Conservation (phyloP, 2,888 invertebrate species). For the Mycalesis mineus region DNA sequence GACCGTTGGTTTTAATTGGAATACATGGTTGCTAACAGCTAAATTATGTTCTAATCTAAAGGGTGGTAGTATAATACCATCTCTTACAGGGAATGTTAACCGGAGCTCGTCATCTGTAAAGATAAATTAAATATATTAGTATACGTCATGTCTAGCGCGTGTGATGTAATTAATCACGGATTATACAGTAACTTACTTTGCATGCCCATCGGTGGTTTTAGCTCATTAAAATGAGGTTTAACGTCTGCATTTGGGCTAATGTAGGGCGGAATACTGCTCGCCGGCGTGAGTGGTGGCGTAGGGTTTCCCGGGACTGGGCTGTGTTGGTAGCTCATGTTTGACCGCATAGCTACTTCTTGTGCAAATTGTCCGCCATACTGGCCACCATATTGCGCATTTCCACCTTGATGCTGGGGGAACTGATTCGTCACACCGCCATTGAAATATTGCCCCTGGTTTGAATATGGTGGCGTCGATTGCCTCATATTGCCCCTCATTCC, state of each 20-base stretch:
- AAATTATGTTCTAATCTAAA: conserved; percentile 98
- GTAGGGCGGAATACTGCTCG: conserved; percentile 94
- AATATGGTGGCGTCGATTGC: conserved; percentile 83
- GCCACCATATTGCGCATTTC: conserved; percentile 69
- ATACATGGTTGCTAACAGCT: conserved; percentile 98
- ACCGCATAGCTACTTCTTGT: conserved; percentile 84
- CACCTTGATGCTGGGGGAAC: conserved; percentile 70
- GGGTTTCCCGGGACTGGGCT: conserved; percentile 98
- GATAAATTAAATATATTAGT: conserved; percentile 19
- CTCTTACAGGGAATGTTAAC: conserved; percentile 97
- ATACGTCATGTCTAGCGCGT: background rate
- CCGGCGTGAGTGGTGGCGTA: conserved; percentile 96
- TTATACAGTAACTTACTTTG: conserved; percentile 80
- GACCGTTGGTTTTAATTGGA: conserved; percentile 96
- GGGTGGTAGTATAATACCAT: conserved; percentile 96
- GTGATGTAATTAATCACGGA: background rate
- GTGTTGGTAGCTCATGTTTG: conserved; percentile 91
- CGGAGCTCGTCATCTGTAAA: conserved; percentile 94
- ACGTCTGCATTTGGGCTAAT: conserved; percentile 93
- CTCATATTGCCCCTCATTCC: conserved; percentile 78
- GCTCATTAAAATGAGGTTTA: conserved; percentile 90
- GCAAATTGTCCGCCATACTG: conserved; percentile 82
- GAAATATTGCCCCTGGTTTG: conserved; percentile 80
- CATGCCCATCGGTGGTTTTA: conserved; percentile 87
- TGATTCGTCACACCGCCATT: conserved; percentile 74